A percentile compares a stretch with the other conserved stretches of the same genome.
Evolutionary conservation across 2,888 invertebrate genomes (phyloP).

Genomic region (Iphiclides podalirius): DNA sequence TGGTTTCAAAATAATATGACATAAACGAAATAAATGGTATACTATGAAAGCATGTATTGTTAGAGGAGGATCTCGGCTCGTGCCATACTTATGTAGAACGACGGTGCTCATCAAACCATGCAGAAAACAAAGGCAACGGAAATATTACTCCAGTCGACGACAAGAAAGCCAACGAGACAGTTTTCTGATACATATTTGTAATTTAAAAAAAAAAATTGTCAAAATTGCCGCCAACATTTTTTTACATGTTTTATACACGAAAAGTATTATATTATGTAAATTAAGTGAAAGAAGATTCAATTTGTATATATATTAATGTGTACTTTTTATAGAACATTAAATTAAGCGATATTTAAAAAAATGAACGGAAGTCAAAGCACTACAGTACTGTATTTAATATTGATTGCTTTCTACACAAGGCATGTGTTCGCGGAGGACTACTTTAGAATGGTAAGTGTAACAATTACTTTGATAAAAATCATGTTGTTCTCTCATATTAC

Average conservation of each 20-base stretch:
- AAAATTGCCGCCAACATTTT: conserved; percentile 25
- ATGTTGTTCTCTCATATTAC: neutral
- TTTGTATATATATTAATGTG: conserved; percentile 25
- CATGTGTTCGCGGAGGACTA: conserved; percentile 60
- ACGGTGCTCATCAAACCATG: conserved; percentile 69
- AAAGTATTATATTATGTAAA: neutral
- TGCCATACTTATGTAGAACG: conserved; percentile 51
- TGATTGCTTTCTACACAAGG: conserved; percentile 68
- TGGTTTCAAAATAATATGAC: conserved; percentile 3
- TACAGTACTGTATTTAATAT: conserved; percentile 36
- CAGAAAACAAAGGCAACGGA: conserved; percentile 73
- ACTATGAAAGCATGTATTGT: conserved; percentile 19
- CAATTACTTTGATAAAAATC: conserved; percentile 10
- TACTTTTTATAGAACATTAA: conserved; percentile 33
- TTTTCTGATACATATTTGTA: conserved; percentile 34
- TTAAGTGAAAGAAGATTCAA: conserved; percentile 21
- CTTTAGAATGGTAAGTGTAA: conserved; percentile 67
- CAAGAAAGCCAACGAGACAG: conserved; percentile 66
- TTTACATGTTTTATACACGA: neutral
- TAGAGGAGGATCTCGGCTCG: conserved; percentile 42
- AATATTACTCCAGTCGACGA: conserved; percentile 68
- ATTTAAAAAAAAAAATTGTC: conserved; percentile 21
- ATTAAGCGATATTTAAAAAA: conserved; percentile 42
- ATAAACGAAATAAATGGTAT: conserved; percentile 4
- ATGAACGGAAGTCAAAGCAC: conserved; percentile 45